Conservation (phyloP, 2,888 invertebrate genomes). For the Andrena camellia region DNA sequence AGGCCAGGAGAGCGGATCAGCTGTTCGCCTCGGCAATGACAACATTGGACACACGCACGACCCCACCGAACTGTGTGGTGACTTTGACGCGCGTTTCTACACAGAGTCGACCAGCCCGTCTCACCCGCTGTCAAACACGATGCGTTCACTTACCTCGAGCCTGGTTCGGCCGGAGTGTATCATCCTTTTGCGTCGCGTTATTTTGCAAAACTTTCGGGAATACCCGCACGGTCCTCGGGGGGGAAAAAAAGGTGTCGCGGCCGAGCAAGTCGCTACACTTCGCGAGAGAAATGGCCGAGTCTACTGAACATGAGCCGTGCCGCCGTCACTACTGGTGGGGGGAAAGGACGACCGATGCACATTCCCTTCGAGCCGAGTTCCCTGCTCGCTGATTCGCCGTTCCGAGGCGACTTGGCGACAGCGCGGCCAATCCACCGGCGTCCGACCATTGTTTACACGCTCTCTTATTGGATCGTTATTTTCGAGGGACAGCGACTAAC, state of each 20-base stretch:
- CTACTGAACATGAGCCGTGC: slow-evolving; percentile 77
- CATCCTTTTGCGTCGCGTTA: slow-evolving; percentile 85
- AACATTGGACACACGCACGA: slow-evolving; percentile 81
- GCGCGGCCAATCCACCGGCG: slow-evolving; percentile 74
- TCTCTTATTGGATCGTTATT: slow-evolving; percentile 77
- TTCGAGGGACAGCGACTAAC: slow-evolving; percentile 67
- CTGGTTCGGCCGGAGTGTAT: slow-evolving; percentile 85
- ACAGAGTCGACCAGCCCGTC: slow-evolving; percentile 31
- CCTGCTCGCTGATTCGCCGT: slow-evolving; percentile 63
- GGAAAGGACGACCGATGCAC: slow-evolving; percentile 61
- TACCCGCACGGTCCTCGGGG: slow-evolving; percentile 77
- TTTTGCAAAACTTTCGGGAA: slow-evolving; percentile 82
- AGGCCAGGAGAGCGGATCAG: slow-evolving; percentile 80
- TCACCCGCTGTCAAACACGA: slow-evolving; percentile 28
- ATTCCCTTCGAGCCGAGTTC: slow-evolving; percentile 52
- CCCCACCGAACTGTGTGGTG: slow-evolving; percentile 59
- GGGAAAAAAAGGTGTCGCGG: slow-evolving; percentile 72
- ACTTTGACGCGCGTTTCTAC: slow-evolving; percentile 69
- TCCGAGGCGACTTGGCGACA: slow-evolving; percentile 81
- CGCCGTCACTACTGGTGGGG: slow-evolving; percentile 56
- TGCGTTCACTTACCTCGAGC: slow-evolving; percentile 83
- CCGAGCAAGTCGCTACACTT: slow-evolving; percentile 73
- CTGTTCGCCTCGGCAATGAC: slow-evolving; percentile 83
- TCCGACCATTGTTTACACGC: slow-evolving; percentile 80
- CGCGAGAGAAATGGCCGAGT: slow-evolving; percentile 85